Conservation (phyloP, 2,888 invertebrate genomes). For the Adelognathus sp. region DNA sequence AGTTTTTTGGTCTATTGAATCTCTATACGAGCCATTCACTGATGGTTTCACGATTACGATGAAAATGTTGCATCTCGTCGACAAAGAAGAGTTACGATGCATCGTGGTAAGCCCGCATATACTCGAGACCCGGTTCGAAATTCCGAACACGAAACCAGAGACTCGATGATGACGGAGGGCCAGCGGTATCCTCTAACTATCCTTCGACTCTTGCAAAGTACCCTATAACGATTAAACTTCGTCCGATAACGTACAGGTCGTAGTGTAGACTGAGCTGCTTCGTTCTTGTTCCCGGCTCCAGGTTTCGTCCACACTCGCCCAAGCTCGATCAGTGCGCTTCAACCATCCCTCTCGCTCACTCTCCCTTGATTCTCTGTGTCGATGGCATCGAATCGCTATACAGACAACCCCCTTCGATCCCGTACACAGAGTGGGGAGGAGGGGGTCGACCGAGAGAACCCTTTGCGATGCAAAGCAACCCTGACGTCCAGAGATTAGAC, state of each 20-base stretch:
- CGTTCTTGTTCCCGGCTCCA: conserved; percentile 23
- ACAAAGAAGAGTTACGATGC: too few species aligned
- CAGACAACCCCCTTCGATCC: conserved; percentile 41
- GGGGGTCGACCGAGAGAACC: conserved; percentile 52
- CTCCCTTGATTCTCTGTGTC: conserved; percentile 21
- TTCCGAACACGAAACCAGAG: conserved; percentile 1
- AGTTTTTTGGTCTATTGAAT: too few species aligned
- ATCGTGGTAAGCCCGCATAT: background rate
- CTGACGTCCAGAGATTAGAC: conserved; percentile 62
- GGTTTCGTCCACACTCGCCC: conserved; percentile 2
- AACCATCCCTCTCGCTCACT: conserved; percentile 9
- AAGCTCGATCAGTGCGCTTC: conserved; percentile 7
- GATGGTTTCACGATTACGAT: background rate
- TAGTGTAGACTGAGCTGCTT: conserved; percentile 29
- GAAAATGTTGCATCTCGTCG: background rate
- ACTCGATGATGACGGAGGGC: conserved; percentile 16
- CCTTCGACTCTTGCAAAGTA: conserved; percentile 48
- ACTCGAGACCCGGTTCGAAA: conserved; percentile 25
- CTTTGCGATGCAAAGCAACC: conserved; percentile 64
- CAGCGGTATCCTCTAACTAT: conserved; percentile 45
- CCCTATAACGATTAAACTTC: conserved; percentile 58
- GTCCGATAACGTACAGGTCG: conserved; percentile 47
- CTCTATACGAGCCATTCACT: too few species aligned
- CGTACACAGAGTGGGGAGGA: conserved; percentile 42
- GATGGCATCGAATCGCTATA: conserved; percentile 55